Percentiles rank a stretch among this genome's conserved stretches.
These are phyloP conservation scores for Platycheirus rosarum DNA, from an alignment of 2,888 invertebrate genomes.

Conservation along the genomic window DNA sequence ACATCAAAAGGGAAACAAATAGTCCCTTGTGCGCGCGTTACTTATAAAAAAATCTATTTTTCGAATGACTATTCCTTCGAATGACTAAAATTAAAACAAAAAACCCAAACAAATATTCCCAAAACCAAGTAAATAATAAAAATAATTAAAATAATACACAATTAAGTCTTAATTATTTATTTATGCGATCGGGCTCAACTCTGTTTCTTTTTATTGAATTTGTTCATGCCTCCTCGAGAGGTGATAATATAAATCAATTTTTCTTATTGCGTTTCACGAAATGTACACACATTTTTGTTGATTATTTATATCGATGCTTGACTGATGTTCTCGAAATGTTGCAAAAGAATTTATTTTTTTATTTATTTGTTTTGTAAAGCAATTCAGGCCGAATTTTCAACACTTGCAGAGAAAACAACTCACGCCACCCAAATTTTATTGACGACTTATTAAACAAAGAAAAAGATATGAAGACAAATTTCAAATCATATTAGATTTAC, in stretches of 20 bases:
- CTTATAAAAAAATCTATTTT: too few relatives aligned
- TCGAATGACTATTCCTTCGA: too few relatives aligned
- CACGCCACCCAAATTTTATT: background rate
- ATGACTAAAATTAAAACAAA: too few relatives aligned
- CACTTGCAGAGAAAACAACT: conserved; percentile 5
- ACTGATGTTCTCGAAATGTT: background rate
- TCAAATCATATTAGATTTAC: too few relatives aligned
- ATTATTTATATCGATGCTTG: background rate
- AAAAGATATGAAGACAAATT: too few relatives aligned
- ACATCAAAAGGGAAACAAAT: too few relatives aligned
- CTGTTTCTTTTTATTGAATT: background rate
- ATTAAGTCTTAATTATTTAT: conserved; percentile 11
- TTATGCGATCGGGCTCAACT: background rate
- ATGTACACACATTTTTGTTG: background rate
- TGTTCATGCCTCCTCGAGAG: background rate
- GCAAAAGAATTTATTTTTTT: background rate
- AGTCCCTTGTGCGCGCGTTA: too few relatives aligned
- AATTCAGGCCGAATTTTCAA: background rate
- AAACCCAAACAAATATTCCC: background rate
- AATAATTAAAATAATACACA: background rate
- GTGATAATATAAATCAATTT: conserved; percentile 21
- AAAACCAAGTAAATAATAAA: background rate
- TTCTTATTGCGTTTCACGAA: conserved; percentile 22
- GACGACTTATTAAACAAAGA: too few relatives aligned
- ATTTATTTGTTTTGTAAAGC: conserved; percentile 1